Evolutionary conservation across 1,140 invertebrate genomes (phyloP), one percentile per base, ranked within the genome.

Genomic region (Orussus abietinus): DNA sequence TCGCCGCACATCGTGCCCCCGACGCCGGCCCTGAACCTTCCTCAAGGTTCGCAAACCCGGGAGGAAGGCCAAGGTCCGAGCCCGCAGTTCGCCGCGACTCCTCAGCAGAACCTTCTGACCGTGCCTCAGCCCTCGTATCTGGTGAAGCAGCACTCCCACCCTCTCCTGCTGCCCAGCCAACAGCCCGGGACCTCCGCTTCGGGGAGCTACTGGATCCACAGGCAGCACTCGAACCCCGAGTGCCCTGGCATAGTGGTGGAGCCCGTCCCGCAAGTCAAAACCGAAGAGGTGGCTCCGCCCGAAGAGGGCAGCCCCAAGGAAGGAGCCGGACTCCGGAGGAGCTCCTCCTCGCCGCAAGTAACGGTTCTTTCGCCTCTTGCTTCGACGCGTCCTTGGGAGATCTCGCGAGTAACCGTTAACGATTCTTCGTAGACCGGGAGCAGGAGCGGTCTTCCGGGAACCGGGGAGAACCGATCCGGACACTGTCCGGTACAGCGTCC

Each of bases 401-500:
- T n/a, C n/a, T n/a, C n/a, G n/a, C n/a, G n/a, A n/a, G n/a, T n/a
- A n/a, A n/a, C n/a, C n/a, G n/a, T n/a, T n/a, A n/a, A n/a, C 1
- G 17, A 14, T 22, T 38, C 35, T 4, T 38, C 20, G 22, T 21
- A 38, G 53, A 4, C 3, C 13, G 6, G 33, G 55, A 11, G 57
- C 60, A 31, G 53, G 42, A 26, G 45, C 47, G 19, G n/a, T n/a
- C n/a, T n/a, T 14, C 38, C 35, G 26, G 39, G 46, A 0, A 18
- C 30, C 10, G 49, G 50, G 31, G 57, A 62, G 35, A 58, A 64
- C 13, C 60, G 75, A 22, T 61, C 69, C 3, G 75, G 80, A 49
- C 88, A 90, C 63, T 89, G 86, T 64, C 88, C 87, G 17, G 83
- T 84, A 1, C 78, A 88, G 13, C 76, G 88, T 28, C 80, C 82